A percentile compares a stretch with the other conserved stretches of the same genome.
These are phyloP conservation scores for Macrotis lagotis DNA, from an alignment of 2,113 vertebrate genomes.

Conservation along the genomic window DNA sequence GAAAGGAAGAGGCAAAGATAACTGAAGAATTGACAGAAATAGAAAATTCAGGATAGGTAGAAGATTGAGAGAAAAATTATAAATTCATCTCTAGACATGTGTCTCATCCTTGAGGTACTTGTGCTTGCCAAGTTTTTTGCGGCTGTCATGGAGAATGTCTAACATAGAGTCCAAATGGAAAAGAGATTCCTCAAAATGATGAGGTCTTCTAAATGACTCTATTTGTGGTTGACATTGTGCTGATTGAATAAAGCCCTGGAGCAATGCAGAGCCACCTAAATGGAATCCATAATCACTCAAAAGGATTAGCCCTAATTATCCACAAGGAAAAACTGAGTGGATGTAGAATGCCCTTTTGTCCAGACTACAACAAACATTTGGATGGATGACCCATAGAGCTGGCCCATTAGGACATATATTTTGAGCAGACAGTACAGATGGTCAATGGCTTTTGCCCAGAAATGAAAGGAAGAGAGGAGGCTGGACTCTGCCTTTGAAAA, in stretches of 20 bases:
- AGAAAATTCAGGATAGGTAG: not conserved
- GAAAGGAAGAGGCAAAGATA: not conserved
- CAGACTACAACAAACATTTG: not conserved
- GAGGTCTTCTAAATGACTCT: not conserved
- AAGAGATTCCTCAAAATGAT: constrained; percentile 1
- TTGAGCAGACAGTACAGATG: not conserved
- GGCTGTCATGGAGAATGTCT: not conserved
- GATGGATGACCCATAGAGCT: not conserved
- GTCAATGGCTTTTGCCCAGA: not conserved
- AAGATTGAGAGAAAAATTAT: not conserved
- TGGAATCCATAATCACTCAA: not conserved
- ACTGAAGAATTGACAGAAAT: not conserved
- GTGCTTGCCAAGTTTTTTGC: not conserved
- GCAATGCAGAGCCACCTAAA: not conserved
- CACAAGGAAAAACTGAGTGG: not conserved
- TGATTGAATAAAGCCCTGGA: constrained; percentile 2
- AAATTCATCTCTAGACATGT: not conserved
- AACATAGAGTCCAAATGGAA: not conserved
- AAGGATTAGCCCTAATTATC: not conserved
- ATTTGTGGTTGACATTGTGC: not conserved
- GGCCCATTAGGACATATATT: not conserved
- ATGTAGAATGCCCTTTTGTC: not conserved
- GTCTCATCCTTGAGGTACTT: not conserved
- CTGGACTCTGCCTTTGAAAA: not conserved
- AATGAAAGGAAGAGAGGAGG: not conserved